phyloP scores from a whole-genome alignment of 2,113 vertebrate species.

The Ctenodactylus gundi region DNA sequence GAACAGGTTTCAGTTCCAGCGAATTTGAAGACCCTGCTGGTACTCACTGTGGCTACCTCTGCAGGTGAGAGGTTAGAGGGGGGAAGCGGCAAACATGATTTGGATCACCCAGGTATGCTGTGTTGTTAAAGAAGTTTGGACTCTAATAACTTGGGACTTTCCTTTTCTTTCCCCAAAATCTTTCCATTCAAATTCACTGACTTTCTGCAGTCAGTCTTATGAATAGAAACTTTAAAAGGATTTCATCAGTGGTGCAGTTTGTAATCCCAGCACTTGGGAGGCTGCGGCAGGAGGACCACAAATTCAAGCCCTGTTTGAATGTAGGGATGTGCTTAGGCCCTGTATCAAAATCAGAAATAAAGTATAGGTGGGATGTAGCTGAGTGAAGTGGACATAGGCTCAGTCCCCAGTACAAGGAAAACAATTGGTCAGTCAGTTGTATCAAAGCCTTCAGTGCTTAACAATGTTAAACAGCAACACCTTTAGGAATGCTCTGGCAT shows the following conservation, averaged over 20 bases:
- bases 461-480: background rate
- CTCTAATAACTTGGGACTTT: background rate
- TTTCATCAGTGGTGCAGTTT: too few relatives aligned
- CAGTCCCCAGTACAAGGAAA: too few relatives aligned
- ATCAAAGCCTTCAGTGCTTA: background rate
- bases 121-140: background rate
- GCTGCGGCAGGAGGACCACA: too few relatives aligned
- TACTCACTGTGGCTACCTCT: background rate
- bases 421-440: too few relatives aligned
- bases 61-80: background rate
- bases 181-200: background rate
- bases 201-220: background rate
- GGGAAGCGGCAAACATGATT: fast-evolving
- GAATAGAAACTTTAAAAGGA: background rate
- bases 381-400: too few relatives aligned
- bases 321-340: too few relatives aligned
- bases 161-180: background rate
- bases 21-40: background rate
- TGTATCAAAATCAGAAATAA: too few relatives aligned
- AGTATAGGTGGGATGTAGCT: too few relatives aligned
- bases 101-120: background rate
- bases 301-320: too few relatives aligned
- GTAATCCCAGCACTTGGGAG: too few relatives aligned
- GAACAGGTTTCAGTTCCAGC: too few relatives aligned
- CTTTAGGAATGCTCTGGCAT: background rate